Evolutionary conservation across 2,113 vertebrate genomes (phyloP), one percentile per base, ranked within the genome.

Genomic region (Callospermophilus lateralis): DNA sequence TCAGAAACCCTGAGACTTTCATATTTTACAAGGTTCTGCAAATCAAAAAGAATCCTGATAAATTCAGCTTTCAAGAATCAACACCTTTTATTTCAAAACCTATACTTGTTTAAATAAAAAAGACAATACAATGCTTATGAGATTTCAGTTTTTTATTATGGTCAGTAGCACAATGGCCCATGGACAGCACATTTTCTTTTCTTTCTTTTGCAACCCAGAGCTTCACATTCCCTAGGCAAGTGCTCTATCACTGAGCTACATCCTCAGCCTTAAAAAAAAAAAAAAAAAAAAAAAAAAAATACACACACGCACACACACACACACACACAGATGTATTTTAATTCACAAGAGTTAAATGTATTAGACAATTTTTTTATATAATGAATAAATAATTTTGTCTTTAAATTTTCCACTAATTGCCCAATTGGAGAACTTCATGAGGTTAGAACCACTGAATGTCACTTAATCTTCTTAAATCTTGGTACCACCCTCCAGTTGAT

Each of bases 1-100:
- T 95, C n/a, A 61, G 48, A 84, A 95, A 51, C 19, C 19, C 24
- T 63, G 68, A 92, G 11, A 88, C 89, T 91, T 90, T 96, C 32
- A 28, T 84, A 2, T 72, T 90, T 94, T 86, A 77, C 20, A 63
- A 8, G 81, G 67, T 39, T 63, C 74, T 70, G 45, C 17, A 84
- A 81, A 53, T 68, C 92, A 93, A 68, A 51, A 83, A 30, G 32
- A 83, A 81, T 15, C 24, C 37, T 72, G 76, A 88, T 68, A 70
- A 78, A 51, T 72, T 89, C 8, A n/a, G 28, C 19, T 93, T 89
- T 79, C 91, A 63, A 11, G 16, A 45, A 61, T 79, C 51, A 63
- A 4, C 3, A 39, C 2, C 8, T 84, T 73, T 15, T 48, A 30
- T 85, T 92, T 81, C n/a, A 20, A 89, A 93, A 45, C 30, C 58